Evolutionary conservation across 53 echinoderm and acorn worm species (phyloP), one percentile per base, ranked within the genome.

Genomic region (Holothuria scabra): DNA sequence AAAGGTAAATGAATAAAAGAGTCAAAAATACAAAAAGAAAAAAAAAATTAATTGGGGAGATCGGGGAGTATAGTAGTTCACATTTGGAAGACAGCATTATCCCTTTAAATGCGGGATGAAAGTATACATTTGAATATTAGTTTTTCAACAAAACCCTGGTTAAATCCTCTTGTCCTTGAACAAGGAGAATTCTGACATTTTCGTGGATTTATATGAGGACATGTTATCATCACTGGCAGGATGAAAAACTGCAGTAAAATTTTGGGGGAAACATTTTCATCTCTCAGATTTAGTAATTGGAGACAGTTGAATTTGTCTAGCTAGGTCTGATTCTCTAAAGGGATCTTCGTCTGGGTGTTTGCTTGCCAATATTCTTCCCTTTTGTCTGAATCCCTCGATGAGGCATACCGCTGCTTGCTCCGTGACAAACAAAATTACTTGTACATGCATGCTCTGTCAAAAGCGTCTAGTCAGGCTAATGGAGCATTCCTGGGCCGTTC

Each of bases 361-460:
- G 14, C 18, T 52, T 52, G 52, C 52, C 52, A 18, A 52, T 52
- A 52, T 52, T 14, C 52, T 52, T 52, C 52, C 52, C 52, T 52
- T 52, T 52, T 52, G 72, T 72, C 72, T 72, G 72, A 72, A 21
- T n/a, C 52, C 52, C 52, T 52, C 52, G 52, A 52, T 52, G 52
- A 52, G 52, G 52, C 52, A 52, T 52, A 52, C 52, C 18, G 52
- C 52, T 16, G 52, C 33, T 44, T 23, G 24, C 2, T 24, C 46
- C 22, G 28, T 48, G 72, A 72, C 72, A 72, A 72, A 72, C 72
- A 72, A 72, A 72, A 72, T 72, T 72, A 69, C 72, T 72, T 22
- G 22, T 44, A 26, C 41, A 46, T 24, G 46, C 46, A 37, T 16
- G 67, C 48, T 72, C 72, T 44, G 72, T 72, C 72, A 72, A 72